Evolutionary conservation across 1,140 invertebrate species (phyloP).

Genomic region (Drosophila equinoxialis): DNA sequence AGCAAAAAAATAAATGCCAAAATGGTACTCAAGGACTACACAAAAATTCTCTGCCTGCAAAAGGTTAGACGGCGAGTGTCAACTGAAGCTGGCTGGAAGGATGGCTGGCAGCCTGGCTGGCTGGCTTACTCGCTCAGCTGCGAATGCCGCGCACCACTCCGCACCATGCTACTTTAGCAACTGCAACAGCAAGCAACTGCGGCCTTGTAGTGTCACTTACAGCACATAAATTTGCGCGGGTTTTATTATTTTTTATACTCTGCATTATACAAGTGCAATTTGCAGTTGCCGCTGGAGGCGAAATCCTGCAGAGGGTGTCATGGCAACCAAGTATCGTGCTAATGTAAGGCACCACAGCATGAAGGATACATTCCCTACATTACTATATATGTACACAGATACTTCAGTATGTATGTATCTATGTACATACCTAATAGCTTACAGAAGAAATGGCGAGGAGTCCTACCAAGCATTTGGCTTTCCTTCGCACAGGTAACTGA

Average conservation of each 20-base stretch:
- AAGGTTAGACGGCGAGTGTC: conserved; percentile 73
- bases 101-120: too few relatives aligned
- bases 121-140: conserved; percentile 35
- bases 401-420: background rate
- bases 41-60: conserved; percentile 73
- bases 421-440: background rate
- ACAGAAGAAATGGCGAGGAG: background rate
- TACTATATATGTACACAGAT: background rate
- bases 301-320: conserved; percentile 43
- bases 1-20: background rate
- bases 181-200: conserved; percentile 29
- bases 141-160: conserved; percentile 26
- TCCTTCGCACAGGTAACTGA: conserved; percentile 2
- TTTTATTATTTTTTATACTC: conserved; percentile 53
- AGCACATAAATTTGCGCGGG: conserved; percentile 63
- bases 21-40: conserved; percentile 69
- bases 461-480: background rate
- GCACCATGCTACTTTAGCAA: conserved; percentile 13
- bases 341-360: conserved; percentile 75
- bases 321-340: conserved; percentile 46
- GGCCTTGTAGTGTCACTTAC: conserved; percentile 77
- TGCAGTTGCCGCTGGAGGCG: conserved; percentile 63
- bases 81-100: conserved; percentile 32
- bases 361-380: conserved; percentile 60
- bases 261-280: conserved; percentile 74